Percentiles rank a stretch among this genome's conserved stretches.
These are phyloP conservation scores for Aradophagus sp. DNA, from an alignment of 1,140 invertebrate species.

Conservation along the genomic window DNA sequence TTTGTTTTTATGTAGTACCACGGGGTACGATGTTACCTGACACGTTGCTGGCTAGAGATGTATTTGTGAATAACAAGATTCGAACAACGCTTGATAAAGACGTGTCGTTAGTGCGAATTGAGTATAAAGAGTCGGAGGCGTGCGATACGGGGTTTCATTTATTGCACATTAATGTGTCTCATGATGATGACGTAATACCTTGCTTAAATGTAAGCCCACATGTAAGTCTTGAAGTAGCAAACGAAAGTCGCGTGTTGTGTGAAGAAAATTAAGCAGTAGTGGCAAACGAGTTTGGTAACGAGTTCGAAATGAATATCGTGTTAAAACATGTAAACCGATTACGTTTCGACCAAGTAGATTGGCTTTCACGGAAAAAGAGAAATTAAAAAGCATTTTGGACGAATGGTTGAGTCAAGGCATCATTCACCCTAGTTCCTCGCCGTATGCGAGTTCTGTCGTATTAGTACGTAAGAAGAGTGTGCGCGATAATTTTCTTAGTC, in stretches of 20 bases:
- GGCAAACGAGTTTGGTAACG: neutral
- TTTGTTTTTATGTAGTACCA: slow-evolving; percentile 28
- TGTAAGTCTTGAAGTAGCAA: neutral
- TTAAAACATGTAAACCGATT: slow-evolving; percentile 38
- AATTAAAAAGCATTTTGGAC: slow-evolving; percentile 52
- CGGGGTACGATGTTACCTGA: slow-evolving; percentile 27
- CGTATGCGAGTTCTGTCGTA: slow-evolving; percentile 58
- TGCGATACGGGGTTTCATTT: neutral
- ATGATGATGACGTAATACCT: neutral
- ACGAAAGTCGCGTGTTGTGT: slow-evolving; percentile 2
- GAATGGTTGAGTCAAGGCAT: slow-evolving; percentile 48
- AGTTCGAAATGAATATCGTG: slow-evolving; percentile 6
- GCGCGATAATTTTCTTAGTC: slow-evolving; percentile 58
- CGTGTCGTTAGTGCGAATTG: slow-evolving; percentile 8
- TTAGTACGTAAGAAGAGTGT: slow-evolving; percentile 71
- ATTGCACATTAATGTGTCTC: neutral
- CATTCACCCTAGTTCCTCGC: slow-evolving; percentile 56
- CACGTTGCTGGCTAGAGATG: slow-evolving; percentile 24
- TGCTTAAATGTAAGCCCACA: slow-evolving; percentile 2
- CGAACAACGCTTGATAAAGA: slow-evolving; percentile 15
- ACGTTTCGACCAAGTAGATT: slow-evolving; percentile 49
- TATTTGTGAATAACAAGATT: too few relatives aligned
- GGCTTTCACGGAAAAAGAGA: slow-evolving; percentile 43
- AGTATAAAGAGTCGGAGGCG: neutral
- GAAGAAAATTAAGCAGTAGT: neutral